Percentiles rank a stretch among this genome's conserved stretches.
These are phyloP conservation scores for Leptodactylus fuscus DNA, from an alignment of 2,113 vertebrate species.

Conservation along the genomic window DNA sequence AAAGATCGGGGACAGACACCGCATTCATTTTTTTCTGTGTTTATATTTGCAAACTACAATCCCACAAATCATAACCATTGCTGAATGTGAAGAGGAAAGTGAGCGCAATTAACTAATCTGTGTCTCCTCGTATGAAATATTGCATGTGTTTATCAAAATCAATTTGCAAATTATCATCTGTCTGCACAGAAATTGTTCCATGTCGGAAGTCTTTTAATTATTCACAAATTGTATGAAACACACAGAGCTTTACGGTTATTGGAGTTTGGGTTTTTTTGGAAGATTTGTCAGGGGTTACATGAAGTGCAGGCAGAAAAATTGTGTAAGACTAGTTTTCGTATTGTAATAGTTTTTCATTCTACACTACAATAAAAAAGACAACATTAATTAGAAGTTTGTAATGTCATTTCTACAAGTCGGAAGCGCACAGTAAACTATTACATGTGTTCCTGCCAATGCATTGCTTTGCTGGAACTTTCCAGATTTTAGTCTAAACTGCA, in stretches of 20 bases:
- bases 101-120: not conserved
- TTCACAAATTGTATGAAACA: not conserved
- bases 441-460: too few species aligned
- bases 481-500: not conserved
- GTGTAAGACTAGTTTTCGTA: too few species aligned
- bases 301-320: too few species aligned
- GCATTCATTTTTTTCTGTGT: not conserved
- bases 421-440: too few species aligned
- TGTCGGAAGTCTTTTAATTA: not conserved
- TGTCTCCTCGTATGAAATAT: not conserved
- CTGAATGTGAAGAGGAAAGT: not conserved
- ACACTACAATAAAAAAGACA: too few species aligned
- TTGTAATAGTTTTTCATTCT: too few species aligned
- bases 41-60: not conserved
- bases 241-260: too few species aligned
- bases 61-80: conserved; percentile 15
- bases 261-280: not conserved
- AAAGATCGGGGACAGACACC: not conserved
- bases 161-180: not conserved
- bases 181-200: too few species aligned
- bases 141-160: too few species aligned
- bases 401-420: too few species aligned
- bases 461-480: not conserved
- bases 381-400: too few species aligned
- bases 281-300: not conserved